phyloP scores from a whole-genome alignment of 2,888 invertebrate species.

The Drosophila basisetae region DNA sequence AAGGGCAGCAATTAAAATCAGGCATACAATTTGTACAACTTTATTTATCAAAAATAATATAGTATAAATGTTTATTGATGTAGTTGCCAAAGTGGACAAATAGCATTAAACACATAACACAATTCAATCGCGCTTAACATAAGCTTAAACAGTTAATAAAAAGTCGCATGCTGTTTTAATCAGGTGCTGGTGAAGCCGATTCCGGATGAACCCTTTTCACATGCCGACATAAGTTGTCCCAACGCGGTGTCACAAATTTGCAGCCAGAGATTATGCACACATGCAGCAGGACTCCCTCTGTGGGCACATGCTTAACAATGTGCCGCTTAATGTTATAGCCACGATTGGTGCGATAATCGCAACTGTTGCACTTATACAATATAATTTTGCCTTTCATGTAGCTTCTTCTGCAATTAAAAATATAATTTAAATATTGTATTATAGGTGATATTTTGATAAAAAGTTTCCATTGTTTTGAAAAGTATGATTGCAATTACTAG shows the following conservation, averaged over 20 bases:
- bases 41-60: background rate
- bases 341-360: slow-evolving; percentile 44
- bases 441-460: background rate
- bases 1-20: background rate
- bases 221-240: slow-evolving; percentile 48
- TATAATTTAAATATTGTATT: background rate
- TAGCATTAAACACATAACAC: background rate
- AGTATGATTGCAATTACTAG: too few species aligned
- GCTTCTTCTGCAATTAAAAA: slow-evolving; percentile 23
- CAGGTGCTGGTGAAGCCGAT: background rate
- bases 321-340: slow-evolving; percentile 47
- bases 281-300: slow-evolving; percentile 21
- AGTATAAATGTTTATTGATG: background rate
- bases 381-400: slow-evolving; percentile 18
- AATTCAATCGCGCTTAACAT: background rate
- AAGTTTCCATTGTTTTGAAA: background rate
- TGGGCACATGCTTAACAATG: slow-evolving; percentile 31
- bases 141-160: background rate
- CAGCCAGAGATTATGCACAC: slow-evolving; percentile 51
- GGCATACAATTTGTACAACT: background rate
- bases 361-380: slow-evolving; percentile 36
- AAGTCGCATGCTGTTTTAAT: background rate
- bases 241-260: slow-evolving; percentile 39
- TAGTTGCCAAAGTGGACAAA: background rate
- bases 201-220: slow-evolving; percentile 38